Evolutionary conservation across 2,888 invertebrate genomes (phyloP).

Genomic region (Pterobdella sp.): DNA sequence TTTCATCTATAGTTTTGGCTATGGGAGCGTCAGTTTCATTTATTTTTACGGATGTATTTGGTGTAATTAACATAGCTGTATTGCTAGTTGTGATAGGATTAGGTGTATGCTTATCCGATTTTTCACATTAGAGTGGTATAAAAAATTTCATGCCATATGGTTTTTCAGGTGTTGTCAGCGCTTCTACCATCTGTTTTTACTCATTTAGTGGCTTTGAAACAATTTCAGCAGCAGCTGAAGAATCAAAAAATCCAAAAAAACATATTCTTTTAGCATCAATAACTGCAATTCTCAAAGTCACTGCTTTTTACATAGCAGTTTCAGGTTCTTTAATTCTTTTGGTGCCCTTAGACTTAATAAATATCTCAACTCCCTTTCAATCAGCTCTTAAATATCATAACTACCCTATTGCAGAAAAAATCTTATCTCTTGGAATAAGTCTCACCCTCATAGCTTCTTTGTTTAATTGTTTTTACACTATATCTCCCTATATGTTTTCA

Average conservation of each 20-base stretch:
- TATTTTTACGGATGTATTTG: conserved; percentile 48
- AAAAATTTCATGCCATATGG: conserved; percentile 46
- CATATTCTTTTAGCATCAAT: conserved; percentile 50
- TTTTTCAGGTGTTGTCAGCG: conserved; percentile 47
- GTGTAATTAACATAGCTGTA: conserved; percentile 46
- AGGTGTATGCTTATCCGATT: conserved; percentile 74
- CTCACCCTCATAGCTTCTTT: conserved; percentile 44
- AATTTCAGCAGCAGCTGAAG: conserved; percentile 51
- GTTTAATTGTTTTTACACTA: conserved; percentile 72
- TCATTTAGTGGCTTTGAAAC: conserved; percentile 52
- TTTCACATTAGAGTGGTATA: conserved; percentile 65
- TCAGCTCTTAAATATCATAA: conserved; percentile 43
- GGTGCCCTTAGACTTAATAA: conserved; percentile 43
- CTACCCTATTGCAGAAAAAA: conserved; percentile 42
- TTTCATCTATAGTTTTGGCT: conserved; percentile 51
- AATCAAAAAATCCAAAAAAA: conserved; percentile 47
- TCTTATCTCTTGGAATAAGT: conserved; percentile 44
- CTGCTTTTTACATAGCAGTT: conserved; percentile 45
- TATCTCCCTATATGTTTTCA: conserved; percentile 77
- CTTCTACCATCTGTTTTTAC: conserved; percentile 51
- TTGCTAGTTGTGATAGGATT: conserved; percentile 53
- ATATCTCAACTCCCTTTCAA: conserved; percentile 44
- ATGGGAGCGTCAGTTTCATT: conserved; percentile 44
- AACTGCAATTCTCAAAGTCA: conserved; percentile 42
- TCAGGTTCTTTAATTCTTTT: conserved; percentile 45